Evolutionary conservation across 2,113 vertebrate genomes (phyloP), one percentile per base, ranked within the genome.

Genomic region (Dipodomys spectabilis): DNA sequence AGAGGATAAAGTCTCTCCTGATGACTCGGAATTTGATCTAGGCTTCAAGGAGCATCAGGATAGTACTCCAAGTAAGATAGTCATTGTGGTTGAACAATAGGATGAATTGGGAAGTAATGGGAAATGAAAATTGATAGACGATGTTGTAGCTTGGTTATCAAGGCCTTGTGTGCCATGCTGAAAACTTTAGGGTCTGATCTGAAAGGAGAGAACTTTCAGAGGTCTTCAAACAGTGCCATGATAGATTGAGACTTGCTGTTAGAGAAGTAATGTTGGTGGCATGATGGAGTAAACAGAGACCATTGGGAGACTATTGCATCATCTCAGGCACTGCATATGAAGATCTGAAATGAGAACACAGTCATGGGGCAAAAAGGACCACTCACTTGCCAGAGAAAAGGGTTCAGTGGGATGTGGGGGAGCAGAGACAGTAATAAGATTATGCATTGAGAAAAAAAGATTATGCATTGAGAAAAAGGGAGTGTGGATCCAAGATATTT

Each of bases 1-100:
- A 15, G 7, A 71, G 71, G 35, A 30, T 53, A 79, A 68, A 73
- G 22, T 22, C 78, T 88, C 82, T 92, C 80, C 73, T 45, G 44
- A 80, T 1, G 53, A 30, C 49, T 80, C 67, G 83, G 86, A 64
- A 93, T 80, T 7, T 80, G 20, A 94, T 19, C 81, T 68, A 4
- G 22, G 11, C 67, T 32, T 92, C 88, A 89, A 92, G 23, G 49
- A 73, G 57, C 87, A 53, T 49, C 4, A 91, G 25, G 64, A 87
- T n/a, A 82, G 77, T 27, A 39, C 78, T 86, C 74, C n/a, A 91
- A 90, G 73, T 71, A 60, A 73, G 75, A 62, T 57, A 88, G 32
- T 49, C 81, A n/a, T 71, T 62, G 57, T 22, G 8, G 74, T 23
- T 81, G 3, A 86, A 67, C 45, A 78, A 72, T 19, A 79, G 25